Percentiles rank a stretch among this genome's conserved stretches.
phyloP scores from a whole-genome alignment of 2,888 invertebrate species.

The Polymixis lichenea region DNA sequence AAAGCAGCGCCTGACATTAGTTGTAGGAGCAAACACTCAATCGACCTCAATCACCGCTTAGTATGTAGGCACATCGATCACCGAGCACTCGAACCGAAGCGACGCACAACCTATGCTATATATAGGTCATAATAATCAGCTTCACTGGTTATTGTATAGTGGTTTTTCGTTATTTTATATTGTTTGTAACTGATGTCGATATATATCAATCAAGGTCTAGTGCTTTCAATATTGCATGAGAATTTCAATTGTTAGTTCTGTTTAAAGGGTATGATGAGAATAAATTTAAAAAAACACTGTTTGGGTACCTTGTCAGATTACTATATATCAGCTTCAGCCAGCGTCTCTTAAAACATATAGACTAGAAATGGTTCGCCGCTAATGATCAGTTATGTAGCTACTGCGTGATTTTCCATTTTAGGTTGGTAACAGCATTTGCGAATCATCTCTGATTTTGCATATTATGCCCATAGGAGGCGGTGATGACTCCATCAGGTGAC shows the following conservation, averaged over 20 bases:
- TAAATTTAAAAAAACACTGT: neutral
- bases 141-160: slow-evolving; percentile 10
- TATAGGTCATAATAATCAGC: slow-evolving; percentile 21
- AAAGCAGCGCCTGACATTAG: slow-evolving; percentile 43
- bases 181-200: slow-evolving; percentile 1
- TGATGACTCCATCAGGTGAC: neutral
- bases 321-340: neutral
- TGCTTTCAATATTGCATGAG: neutral
- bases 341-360: neutral
- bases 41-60: slow-evolving; percentile 43
- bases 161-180: slow-evolving; percentile 2
- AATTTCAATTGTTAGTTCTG: too few species aligned
- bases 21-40: slow-evolving; percentile 41
- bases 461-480: neutral
- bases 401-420: neutral
- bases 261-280: too few species aligned
- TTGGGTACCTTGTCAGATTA: neutral
- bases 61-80: slow-evolving; percentile 27
- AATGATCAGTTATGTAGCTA: neutral
- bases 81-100: neutral
- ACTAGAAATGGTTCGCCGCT: neutral
- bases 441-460: neutral
- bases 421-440: neutral
- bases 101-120: slow-evolving; percentile 22
- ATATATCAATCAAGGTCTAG: neutral